Conservation (phyloP, 2,888 invertebrate species). For the Campaea margaritaria region DNA sequence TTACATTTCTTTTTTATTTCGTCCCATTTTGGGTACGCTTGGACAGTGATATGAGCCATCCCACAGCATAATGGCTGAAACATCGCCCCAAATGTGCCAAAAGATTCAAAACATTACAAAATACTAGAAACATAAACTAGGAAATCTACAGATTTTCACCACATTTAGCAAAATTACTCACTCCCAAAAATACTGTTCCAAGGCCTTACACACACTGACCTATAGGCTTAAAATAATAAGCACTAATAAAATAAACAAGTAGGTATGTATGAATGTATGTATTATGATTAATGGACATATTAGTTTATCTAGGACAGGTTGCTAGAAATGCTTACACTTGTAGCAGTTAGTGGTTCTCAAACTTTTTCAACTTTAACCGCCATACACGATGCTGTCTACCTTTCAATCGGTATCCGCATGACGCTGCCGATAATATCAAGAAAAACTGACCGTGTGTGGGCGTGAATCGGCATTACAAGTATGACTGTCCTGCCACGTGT, state of each 20-base stretch:
- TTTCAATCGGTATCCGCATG: too few species aligned
- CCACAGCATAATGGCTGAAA: too few species aligned
- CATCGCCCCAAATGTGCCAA: too few species aligned
- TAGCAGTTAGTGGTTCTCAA: constrained; percentile 59
- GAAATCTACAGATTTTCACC: constrained; percentile 4
- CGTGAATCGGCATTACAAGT: too few species aligned
- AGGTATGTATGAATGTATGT: constrained; percentile 19
- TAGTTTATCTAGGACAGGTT: constrained; percentile 70
- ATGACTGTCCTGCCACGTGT: too few species aligned
- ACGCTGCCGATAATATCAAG: too few species aligned
- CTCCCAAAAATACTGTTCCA: constrained; percentile 6
- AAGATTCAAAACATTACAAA: not conserved
- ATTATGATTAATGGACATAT: constrained; percentile 63
- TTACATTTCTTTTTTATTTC: too few species aligned
- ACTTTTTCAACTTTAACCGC: constrained; percentile 41
- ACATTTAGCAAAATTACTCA: constrained; percentile 17
- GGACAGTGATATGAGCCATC: too few species aligned
- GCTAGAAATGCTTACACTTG: constrained; percentile 80
- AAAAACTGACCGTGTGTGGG: too few species aligned
- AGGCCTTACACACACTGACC: constrained; percentile 23
- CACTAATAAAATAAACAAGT: constrained; percentile 39
- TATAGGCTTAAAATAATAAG: constrained; percentile 11
- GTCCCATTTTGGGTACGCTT: too few species aligned
- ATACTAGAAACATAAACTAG: not conserved
- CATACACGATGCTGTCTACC: too few species aligned